A percentile compares a stretch with the other conserved stretches of the same genome.
phyloP scores from a whole-genome alignment of 1,140 invertebrate species.

The Eriocheir sinensis region DNA sequence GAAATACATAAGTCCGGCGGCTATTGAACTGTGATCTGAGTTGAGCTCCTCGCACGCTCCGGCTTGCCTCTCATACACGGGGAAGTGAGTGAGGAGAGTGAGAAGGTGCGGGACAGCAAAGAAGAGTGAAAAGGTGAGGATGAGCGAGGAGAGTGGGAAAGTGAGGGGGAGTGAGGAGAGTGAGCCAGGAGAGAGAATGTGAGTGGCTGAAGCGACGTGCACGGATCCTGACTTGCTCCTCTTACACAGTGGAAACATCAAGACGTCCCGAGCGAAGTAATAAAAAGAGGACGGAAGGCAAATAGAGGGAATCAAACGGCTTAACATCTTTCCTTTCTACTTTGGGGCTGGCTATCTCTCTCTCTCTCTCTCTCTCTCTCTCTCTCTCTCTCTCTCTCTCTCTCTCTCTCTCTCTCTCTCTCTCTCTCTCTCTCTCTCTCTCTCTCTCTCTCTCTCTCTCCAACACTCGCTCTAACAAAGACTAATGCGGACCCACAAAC shows the following conservation, averaged over 20 bases:
- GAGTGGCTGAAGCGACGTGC: no score
- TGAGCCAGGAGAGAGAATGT: neutral
- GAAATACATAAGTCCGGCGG: neutral
- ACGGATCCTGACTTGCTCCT: no score
- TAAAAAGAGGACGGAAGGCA: neutral
- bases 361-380: no score
- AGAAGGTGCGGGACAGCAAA: neutral
- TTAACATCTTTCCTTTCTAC: neutral
- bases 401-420: no score
- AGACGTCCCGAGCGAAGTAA: neutral
- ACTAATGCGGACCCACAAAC: neutral
- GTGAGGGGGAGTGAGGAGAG: neutral
- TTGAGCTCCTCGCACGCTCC: neutral
- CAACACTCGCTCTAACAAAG: neutral
- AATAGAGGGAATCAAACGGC: neutral
- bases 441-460: no score
- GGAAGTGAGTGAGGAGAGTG: neutral
- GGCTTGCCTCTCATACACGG: neutral
- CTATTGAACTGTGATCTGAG: constrained; percentile 5
- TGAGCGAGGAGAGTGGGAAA: neutral
- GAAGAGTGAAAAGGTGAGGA: no score
- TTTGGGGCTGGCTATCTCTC: no score
- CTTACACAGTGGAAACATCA: neutral
- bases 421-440: no score
- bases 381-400: no score